These are phyloP conservation scores for Nasonia vitripennis DNA, from an alignment of 1,140 invertebrate genomes.

Conservation along the genomic window DNA sequence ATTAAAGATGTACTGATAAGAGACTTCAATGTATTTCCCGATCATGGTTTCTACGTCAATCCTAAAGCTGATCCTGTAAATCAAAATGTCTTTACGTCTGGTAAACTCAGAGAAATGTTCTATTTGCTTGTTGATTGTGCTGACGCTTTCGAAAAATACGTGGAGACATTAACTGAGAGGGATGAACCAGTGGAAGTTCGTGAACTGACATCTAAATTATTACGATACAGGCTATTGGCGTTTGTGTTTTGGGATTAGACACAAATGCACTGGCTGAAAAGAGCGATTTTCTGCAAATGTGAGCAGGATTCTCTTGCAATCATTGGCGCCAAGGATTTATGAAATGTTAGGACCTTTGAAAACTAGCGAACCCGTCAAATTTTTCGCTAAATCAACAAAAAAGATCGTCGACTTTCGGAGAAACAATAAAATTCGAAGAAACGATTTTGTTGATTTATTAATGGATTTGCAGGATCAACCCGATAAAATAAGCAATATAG, in stretches of 20 bases:
- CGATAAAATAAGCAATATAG: neutral
- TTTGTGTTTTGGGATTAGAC: constrained; percentile 78
- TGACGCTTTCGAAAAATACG: constrained; percentile 63
- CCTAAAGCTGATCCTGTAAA: constrained; percentile 65
- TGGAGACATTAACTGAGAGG: constrained; percentile 56
- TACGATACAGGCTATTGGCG: constrained; percentile 77
- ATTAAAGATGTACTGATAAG: constrained; percentile 58
- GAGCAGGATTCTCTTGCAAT: neutral
- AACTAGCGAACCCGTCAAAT: constrained; percentile 67
- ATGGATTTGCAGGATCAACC: constrained; percentile 75
- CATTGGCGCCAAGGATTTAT: constrained; percentile 52
- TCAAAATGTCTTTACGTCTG: constrained; percentile 70
- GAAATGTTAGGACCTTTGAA: constrained; percentile 45
- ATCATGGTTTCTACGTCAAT: constrained; percentile 56
- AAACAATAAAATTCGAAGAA: constrained; percentile 68
- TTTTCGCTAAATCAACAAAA: constrained; percentile 69
- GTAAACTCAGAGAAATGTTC: constrained; percentile 75
- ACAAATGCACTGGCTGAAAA: constrained; percentile 76
- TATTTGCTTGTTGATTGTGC: constrained; percentile 67
- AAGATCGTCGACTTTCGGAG: constrained; percentile 71
- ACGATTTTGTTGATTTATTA: constrained; percentile 76
- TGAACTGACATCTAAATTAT: constrained; percentile 69
- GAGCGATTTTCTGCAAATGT: constrained; percentile 69
- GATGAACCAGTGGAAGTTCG: constrained; percentile 62
- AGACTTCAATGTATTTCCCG: constrained; percentile 55